phyloP scores from a whole-genome alignment of 2,888 invertebrate genomes.

The Watsonalla cultraria region DNA sequence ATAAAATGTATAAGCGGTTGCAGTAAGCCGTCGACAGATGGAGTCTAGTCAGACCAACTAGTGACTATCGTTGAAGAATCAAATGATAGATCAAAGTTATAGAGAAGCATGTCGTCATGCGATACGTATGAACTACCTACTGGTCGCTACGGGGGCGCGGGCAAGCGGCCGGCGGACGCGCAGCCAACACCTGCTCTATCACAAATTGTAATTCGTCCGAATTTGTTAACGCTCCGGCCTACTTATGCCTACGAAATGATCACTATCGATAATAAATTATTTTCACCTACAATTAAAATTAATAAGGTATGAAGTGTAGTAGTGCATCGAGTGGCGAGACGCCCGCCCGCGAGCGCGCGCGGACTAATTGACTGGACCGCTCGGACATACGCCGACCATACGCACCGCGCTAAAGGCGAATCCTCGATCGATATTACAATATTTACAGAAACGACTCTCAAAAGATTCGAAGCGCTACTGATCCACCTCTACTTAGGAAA shows the following conservation, averaged over 20 bases:
- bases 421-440: slow-evolving; percentile 65
- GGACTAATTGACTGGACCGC: slow-evolving; percentile 74
- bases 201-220: slow-evolving; percentile 74
- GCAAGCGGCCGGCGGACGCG: slow-evolving; percentile 47
- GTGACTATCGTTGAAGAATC: slow-evolving; percentile 38
- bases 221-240: slow-evolving; percentile 75
- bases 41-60: slow-evolving; percentile 40
- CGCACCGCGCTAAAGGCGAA: slow-evolving; percentile 64
- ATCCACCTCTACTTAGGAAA: slow-evolving; percentile 73
- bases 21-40: slow-evolving; percentile 36
- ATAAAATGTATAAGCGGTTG: slow-evolving; percentile 51
- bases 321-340: slow-evolving; percentile 53
- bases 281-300: slow-evolving; percentile 73
- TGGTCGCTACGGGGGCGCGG: slow-evolving; percentile 35
- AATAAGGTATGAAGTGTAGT: slow-evolving; percentile 65
- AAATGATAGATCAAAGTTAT: slow-evolving; percentile 35
- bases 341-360: slow-evolving; percentile 50
- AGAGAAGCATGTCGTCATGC: slow-evolving; percentile 52
- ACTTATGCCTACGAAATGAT: slow-evolving; percentile 76
- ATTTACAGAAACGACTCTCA: slow-evolving; percentile 63
- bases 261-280: slow-evolving; percentile 76
- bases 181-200: slow-evolving; percentile 61
- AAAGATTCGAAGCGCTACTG: slow-evolving; percentile 74
- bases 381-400: slow-evolving; percentile 48
- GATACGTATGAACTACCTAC: slow-evolving; percentile 35